Evolutionary conservation across 2,113 vertebrate genomes (phyloP).

Genomic region (Carollia perspicillata): DNA sequence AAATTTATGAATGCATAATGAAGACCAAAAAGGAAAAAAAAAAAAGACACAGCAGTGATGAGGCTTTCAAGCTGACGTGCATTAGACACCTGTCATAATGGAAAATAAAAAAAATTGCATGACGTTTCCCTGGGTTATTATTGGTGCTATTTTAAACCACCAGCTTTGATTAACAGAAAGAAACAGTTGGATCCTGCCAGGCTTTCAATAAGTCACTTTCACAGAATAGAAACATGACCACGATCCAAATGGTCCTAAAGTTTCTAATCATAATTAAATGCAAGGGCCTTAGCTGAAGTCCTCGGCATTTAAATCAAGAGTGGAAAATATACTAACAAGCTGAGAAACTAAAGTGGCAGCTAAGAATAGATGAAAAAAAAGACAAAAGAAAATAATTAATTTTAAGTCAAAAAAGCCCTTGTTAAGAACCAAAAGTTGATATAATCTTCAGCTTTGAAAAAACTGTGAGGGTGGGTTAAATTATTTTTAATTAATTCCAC

Average conservation of each 20-base stretch:
- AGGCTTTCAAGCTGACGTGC: conserved; percentile 64
- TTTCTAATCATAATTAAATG: conserved; percentile 60
- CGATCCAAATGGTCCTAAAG: conserved; percentile 72
- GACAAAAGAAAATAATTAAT: background rate
- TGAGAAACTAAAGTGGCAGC: background rate
- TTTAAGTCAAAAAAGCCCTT: conserved; percentile 48
- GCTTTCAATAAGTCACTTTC: conserved; percentile 75
- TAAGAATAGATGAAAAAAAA: background rate
- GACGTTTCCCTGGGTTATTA: conserved; percentile 68
- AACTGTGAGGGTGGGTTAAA: background rate
- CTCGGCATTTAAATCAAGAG: conserved; percentile 43
- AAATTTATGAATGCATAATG: conserved; percentile 41
- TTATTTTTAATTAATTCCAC: conserved; percentile 38
- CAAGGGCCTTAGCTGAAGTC: conserved; percentile 74
- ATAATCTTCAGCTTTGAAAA: conserved; percentile 6
- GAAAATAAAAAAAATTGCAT: conserved; percentile 59
- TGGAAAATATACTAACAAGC: conserved; percentile 13
- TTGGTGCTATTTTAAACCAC: conserved; percentile 56
- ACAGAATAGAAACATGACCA: conserved; percentile 65
- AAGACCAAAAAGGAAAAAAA: background rate
- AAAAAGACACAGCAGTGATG: conserved; percentile 49
- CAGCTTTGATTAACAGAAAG: conserved; percentile 82
- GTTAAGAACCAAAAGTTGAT: conserved; percentile 23
- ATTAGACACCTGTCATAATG: conserved; percentile 71
- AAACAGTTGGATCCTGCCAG: conserved; percentile 78